A percentile compares a stretch with the other conserved stretches of the same genome.
Evolutionary conservation across 2,888 invertebrate species (phyloP).

Genomic region (Eupithecia dodoneata): DNA sequence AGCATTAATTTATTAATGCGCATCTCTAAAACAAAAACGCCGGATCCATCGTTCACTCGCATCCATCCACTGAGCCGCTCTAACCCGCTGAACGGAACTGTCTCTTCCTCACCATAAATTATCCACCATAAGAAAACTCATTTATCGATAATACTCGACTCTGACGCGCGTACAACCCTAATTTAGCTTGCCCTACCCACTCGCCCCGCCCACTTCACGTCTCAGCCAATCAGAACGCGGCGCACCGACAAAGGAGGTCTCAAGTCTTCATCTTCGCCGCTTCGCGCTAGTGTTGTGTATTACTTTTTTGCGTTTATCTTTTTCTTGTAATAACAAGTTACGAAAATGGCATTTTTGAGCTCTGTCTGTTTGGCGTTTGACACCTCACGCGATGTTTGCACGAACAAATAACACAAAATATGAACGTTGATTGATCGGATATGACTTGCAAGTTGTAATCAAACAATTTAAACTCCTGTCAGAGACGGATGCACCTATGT

Average conservation of each 20-base stretch:
- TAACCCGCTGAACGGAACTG: slow-evolving; percentile 62
- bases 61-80: slow-evolving; percentile 53
- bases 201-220: slow-evolving; percentile 64
- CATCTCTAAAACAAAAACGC: slow-evolving; percentile 42
- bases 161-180: slow-evolving; percentile 66
- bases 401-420: slow-evolving; percentile 33
- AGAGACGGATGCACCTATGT: not conserved
- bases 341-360: slow-evolving; percentile 62
- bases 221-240: slow-evolving; percentile 64
- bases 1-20: not conserved
- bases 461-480: not conserved
- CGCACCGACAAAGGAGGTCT: slow-evolving; percentile 58
- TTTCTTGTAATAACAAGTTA: slow-evolving; percentile 63
- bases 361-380: slow-evolving; percentile 58
- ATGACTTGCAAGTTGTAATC: slow-evolving; percentile 29
- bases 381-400: slow-evolving; percentile 70
- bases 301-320: slow-evolving; percentile 72
- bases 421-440: slow-evolving; percentile 40
- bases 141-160: slow-evolving; percentile 71
- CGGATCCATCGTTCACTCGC: slow-evolving; percentile 60
- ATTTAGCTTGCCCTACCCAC: slow-evolving; percentile 58
- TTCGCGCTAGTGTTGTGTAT: slow-evolving; percentile 77
- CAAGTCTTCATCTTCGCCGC: slow-evolving; percentile 57
- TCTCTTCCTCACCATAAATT: slow-evolving; percentile 77
- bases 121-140: slow-evolving; percentile 67